These are phyloP conservation scores for Leucophora obtusa DNA, from an alignment of 2,888 invertebrate species.

Conservation along the genomic window DNA sequence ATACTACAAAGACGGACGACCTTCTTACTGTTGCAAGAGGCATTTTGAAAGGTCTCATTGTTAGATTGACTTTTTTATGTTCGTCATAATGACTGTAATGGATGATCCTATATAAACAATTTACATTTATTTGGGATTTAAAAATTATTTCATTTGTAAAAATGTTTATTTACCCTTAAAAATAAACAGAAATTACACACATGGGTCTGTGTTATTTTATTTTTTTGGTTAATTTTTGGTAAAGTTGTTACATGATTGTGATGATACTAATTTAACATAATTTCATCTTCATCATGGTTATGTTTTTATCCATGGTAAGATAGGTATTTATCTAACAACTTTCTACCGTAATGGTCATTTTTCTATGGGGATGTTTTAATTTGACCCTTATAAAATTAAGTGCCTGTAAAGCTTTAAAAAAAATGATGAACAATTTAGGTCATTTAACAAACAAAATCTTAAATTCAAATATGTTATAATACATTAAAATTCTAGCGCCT, in stretches of 20 bases:
- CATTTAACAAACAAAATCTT: slow-evolving; percentile 14
- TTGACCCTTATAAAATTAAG: slow-evolving; percentile 38
- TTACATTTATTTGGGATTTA: slow-evolving; percentile 52
- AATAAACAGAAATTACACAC: slow-evolving; percentile 13
- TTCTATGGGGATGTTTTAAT: slow-evolving; percentile 8
- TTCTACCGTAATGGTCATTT: neutral
- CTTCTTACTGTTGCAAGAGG: slow-evolving; percentile 5
- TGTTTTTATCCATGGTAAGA: neutral
- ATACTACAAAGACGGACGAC: neutral
- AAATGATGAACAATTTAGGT: slow-evolving; percentile 22
- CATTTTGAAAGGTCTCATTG: neutral
- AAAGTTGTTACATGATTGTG: slow-evolving; percentile 44
- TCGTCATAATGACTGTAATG: slow-evolving; percentile 23
- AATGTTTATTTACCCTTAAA: slow-evolving; percentile 20
- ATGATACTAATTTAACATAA: slow-evolving; percentile 54
- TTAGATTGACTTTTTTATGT: neutral
- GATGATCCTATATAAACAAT: slow-evolving; percentile 62
- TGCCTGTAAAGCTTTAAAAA: slow-evolving; percentile 17
- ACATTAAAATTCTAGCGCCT: too few species aligned
- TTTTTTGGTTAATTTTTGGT: neutral
- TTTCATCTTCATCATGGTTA: slow-evolving; percentile 45
- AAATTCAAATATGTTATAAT: neutral
- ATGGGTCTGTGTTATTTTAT: slow-evolving; percentile 25
- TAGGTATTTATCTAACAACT: neutral
- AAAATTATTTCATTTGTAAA: slow-evolving; percentile 58